phyloP scores from a whole-genome alignment of 2,797 vertebrate genomes.

The Ctenopoma kingsleyae region DNA sequence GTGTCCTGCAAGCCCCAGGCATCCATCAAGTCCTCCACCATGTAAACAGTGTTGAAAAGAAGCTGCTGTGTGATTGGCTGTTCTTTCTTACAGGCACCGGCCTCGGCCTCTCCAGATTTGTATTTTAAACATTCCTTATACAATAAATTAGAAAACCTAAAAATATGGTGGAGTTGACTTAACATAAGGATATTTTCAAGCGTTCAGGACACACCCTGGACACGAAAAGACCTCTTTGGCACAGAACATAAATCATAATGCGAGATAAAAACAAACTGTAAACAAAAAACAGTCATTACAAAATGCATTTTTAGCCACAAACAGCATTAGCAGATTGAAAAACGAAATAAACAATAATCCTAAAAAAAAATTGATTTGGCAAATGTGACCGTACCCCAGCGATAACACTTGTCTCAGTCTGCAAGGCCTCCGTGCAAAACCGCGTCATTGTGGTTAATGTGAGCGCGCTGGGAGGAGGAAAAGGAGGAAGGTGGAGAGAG shows the following conservation, averaged over 20 bases:
- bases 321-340: slow-evolving; percentile 64
- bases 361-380: slow-evolving; percentile 66
- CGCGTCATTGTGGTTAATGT: slow-evolving; percentile 52
- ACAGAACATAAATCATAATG: slow-evolving; percentile 78
- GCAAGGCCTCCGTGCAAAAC: slow-evolving; percentile 77
- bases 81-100: slow-evolving; percentile 27
- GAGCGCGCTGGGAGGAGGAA: slow-evolving; percentile 6
- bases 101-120: slow-evolving; percentile 24
- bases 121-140: slow-evolving; percentile 41
- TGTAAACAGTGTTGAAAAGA: slow-evolving; percentile 75
- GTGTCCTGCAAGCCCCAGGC: slow-evolving; percentile 55
- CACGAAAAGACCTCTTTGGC: slow-evolving; percentile 83
- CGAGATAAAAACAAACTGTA: slow-evolving; percentile 65
- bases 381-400: slow-evolving; percentile 57
- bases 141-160: slow-evolving; percentile 65
- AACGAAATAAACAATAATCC: slow-evolving; percentile 31
- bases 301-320: slow-evolving; percentile 56
- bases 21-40: slow-evolving; percentile 47
- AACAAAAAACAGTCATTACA: slow-evolving; percentile 68
- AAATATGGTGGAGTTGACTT: slow-evolving; percentile 40
- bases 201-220: slow-evolving; percentile 59
- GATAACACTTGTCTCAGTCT: slow-evolving; percentile 69
- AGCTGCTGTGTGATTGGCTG: slow-evolving; percentile 58
- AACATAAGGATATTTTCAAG: slow-evolving; percentile 44
- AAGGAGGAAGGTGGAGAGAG: not conserved